Percentiles rank a stretch among this genome's conserved stretches.
phyloP scores from a whole-genome alignment of 1,140 invertebrate species.

The Belonocnema kinseyi region DNA sequence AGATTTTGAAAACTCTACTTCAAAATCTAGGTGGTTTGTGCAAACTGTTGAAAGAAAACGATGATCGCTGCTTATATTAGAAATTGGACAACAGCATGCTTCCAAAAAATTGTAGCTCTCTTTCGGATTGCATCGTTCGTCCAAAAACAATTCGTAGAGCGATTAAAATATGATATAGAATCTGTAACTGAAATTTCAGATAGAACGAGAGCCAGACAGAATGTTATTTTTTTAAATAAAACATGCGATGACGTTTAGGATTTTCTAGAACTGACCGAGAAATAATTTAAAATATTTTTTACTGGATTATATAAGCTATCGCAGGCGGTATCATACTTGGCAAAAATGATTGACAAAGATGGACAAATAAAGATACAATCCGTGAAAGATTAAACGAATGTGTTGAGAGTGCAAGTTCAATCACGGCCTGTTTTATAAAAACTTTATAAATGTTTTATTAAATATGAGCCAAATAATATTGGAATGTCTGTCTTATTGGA shows the following conservation, averaged over 20 bases:
- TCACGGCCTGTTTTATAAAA: background rate
- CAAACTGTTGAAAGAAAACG: constrained; percentile 24
- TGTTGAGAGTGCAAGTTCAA: background rate
- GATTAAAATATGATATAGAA: constrained; percentile 20
- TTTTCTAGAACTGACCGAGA: too few relatives aligned
- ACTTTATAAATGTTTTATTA: background rate
- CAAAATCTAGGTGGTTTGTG: too few relatives aligned
- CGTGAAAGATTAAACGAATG: background rate
- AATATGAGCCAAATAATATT: background rate
- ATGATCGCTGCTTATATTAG: constrained; percentile 16
- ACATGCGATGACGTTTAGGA: too few relatives aligned
- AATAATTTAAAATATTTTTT: too few relatives aligned
- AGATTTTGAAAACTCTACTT: too few relatives aligned
- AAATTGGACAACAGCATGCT: constrained; percentile 33
- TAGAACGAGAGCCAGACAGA: background rate
- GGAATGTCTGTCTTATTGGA: background rate
- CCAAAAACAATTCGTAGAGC: background rate
- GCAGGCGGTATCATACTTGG: too few relatives aligned
- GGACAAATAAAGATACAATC: background rate
- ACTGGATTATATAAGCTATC: too few relatives aligned
- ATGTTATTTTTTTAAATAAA: background rate
- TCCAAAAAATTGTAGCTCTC: background rate
- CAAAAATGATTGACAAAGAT: too few relatives aligned
- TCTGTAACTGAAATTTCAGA: constrained; percentile 22
- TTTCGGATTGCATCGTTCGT: constrained; percentile 29